phyloP scores from a whole-genome alignment of 2,113 vertebrate genomes.

The Galeopterus variegatus region DNA sequence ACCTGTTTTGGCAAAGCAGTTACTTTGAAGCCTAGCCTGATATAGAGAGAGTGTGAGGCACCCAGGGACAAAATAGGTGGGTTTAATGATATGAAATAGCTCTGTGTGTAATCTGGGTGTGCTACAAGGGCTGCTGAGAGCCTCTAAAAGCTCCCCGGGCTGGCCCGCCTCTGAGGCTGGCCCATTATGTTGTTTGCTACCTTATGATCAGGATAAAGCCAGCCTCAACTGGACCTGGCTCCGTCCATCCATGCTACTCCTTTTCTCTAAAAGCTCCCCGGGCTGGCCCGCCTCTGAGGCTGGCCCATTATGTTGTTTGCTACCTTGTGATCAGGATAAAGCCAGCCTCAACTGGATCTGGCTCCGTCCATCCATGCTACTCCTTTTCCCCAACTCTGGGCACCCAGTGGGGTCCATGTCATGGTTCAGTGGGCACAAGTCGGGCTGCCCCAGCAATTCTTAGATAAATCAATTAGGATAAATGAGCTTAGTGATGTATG shows the following conservation, averaged over 20 bases:
- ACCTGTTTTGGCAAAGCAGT: slow-evolving; percentile 70
- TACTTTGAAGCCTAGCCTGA: slow-evolving; percentile 73
- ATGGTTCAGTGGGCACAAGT: slow-evolving; percentile 42
- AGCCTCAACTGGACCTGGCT: slow-evolving; percentile 12
- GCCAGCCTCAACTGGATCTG: background rate
- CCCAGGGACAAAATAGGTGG: background rate
- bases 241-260: slow-evolving; percentile 24
- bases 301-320: slow-evolving; percentile 31
- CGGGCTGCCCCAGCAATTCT: slow-evolving; percentile 72
- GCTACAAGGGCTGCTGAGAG: slow-evolving; percentile 39
- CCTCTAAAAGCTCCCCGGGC: slow-evolving; percentile 58
- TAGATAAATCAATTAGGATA: slow-evolving; percentile 90
- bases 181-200: slow-evolving; percentile 52
- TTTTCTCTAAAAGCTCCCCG: slow-evolving; percentile 63
- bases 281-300: slow-evolving; percentile 59
- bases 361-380: slow-evolving; percentile 37
- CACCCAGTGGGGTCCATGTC: background rate
- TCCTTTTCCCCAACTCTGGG: slow-evolving; percentile 20
- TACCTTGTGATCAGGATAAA: slow-evolving; percentile 58
- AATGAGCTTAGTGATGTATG: slow-evolving; percentile 86
- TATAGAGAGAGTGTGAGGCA: slow-evolving; percentile 22
- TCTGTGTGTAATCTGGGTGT: slow-evolving; percentile 73
- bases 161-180: slow-evolving; percentile 56
- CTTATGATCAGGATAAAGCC: slow-evolving; percentile 54
- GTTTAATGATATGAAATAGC: slow-evolving; percentile 77